Evolutionary conservation across 2,113 vertebrate genomes (phyloP).

Genomic region (Actenoides hombroni): DNA sequence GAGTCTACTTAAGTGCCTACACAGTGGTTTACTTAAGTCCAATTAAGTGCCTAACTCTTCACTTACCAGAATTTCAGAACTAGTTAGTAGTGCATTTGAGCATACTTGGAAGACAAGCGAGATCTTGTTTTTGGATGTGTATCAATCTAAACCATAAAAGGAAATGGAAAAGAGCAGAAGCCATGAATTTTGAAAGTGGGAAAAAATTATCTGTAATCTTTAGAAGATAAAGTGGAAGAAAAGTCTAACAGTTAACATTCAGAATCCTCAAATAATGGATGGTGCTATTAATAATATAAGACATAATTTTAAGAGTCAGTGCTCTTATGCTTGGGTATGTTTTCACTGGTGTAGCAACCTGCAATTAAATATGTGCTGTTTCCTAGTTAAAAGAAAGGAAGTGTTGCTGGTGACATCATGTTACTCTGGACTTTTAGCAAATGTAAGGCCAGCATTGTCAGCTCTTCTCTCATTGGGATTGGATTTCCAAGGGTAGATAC

Average conservation of each 20-base stretch:
- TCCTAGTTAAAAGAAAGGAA: background rate
- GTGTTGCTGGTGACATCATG: background rate
- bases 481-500: background rate
- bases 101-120: background rate
- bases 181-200: background rate
- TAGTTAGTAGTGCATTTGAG: background rate
- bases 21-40: background rate
- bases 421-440: constrained; percentile 14
- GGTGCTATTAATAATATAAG: constrained; percentile 27
- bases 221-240: background rate
- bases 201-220: background rate
- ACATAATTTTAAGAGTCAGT: background rate
- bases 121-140: background rate
- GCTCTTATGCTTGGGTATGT: background rate
- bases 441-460: background rate
- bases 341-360: background rate
- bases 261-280: background rate
- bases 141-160: background rate
- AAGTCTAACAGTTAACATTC: background rate
- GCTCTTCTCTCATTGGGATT: background rate
- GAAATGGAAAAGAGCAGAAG: background rate
- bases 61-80: background rate
- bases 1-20: constrained; percentile 47
- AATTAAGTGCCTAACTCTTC: constrained; percentile 25
- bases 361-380: background rate